Evolutionary conservation across 1,140 invertebrate genomes (phyloP), one percentile per base, ranked within the genome.

Genomic region (Dufourea novaeangliae): DNA sequence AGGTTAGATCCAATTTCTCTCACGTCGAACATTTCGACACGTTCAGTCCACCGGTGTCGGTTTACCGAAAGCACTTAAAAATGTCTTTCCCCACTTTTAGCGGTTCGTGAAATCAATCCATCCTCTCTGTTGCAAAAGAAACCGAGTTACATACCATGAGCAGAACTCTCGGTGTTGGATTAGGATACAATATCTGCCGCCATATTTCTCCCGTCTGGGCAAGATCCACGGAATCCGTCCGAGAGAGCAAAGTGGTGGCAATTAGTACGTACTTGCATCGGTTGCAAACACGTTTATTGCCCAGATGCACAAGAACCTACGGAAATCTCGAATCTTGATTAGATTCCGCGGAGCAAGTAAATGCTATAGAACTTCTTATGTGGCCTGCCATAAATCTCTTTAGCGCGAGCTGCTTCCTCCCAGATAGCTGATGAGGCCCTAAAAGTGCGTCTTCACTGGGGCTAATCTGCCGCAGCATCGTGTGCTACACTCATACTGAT

Each of bases 321-420:
- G 57, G 61, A 73, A 73, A 66, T 66, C 61, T 66, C 20, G 70
- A 39, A 63, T 73, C 70, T 63, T 39, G 82, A 82, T 82, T 79
- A 83, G 70, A 82, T 64, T 74, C 69, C 61, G 44, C 27, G 75
- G 46, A 66, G 78, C 64, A 50, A 79, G 64, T 64, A 74, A 68
- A 79, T 37, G 70, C 80, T 63, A 72, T 57, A 54, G 69, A 56
- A 61, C 76, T 82, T 82, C 80, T 79, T 79, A 54, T 41, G 50
- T 50, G 52, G 50, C n/a, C 63, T 61, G n/a, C 63, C 66, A 82
- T 83, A 83, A 83, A 82, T 82, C 80, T 70, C 39, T 37, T 14
- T 27, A 54, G 66, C 62, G 29, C 63, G 63, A 46, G 44, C 44
- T n/a, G 44, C 17, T 46, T 46, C 44, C 44, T 46, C 44, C 17